Base-by-base conservation (phyloP, 2,888 invertebrate genomes). In the Onchidella celtica region DNA sequence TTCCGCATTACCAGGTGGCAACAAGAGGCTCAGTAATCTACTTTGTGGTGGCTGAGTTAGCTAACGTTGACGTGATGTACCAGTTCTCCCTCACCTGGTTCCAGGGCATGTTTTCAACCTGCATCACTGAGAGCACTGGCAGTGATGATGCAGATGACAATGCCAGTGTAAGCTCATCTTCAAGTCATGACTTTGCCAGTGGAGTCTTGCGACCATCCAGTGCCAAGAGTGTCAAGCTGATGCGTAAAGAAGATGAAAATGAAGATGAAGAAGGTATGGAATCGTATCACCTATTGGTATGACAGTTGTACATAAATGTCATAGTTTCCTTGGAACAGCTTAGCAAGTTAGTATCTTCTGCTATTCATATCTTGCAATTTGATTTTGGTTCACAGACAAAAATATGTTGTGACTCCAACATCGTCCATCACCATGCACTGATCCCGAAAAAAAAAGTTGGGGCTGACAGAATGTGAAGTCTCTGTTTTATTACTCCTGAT, bases 41-140 rank as follows among this genome's bases (percentile, higher is more conserved):
- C 86, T 93, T 93, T 87, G 91, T 92, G 1, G 84, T 93, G 57
- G 91, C 93, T 32, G 92, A 93, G 82, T 86, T 93, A 75, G 88
- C 92, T 55, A 88, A 85, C 38, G 89, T 93, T 29, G 92, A 93
- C 83, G 90, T 92, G 76, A 93, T 93, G 93, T 93, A 93, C 87
- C 93, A 93, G 89, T 93, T 92, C 86, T 93, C 93, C 0, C 87
- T 93, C 36, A 86, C 88, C 68, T 93, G 92, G 92, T 93, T 93
- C 89, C 91, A 93, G 85, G 89, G 88, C 72, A 90, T 92, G 88
- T 93, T 93, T 81, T 88, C 87, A 21, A 86, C 89, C 40, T 91
- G 92, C 82, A 92, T 93, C 80, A 85, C 88, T 74, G 81, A 83
- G 36, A 72, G 79, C 63, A 59, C 29, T 27, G n/a, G 34, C 9